These are phyloP conservation scores for Helicoverpa zea DNA, from an alignment of 1,140 invertebrate species.

Conservation along the genomic window DNA sequence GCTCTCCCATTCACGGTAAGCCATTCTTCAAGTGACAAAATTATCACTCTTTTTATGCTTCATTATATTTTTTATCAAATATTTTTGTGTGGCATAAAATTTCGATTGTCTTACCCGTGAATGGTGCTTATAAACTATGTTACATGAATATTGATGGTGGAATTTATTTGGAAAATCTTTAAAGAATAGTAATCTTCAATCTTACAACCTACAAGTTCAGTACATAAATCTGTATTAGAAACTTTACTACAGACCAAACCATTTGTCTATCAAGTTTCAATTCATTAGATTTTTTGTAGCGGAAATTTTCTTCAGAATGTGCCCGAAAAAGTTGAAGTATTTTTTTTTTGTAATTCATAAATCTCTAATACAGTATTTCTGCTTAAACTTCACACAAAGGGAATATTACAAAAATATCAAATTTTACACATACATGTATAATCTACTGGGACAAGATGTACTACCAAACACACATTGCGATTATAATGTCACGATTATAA, in stretches of 20 bases:
- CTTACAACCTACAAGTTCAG: slow-evolving; percentile 23
- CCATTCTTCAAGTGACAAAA: neutral
- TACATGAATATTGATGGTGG: slow-evolving; percentile 44
- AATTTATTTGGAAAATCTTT: slow-evolving; percentile 29
- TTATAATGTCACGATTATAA: neutral
- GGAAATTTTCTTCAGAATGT: too few species aligned
- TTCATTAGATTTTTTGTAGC: too few species aligned
- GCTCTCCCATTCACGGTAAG: slow-evolving; percentile 20
- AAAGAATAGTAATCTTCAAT: slow-evolving; percentile 41
- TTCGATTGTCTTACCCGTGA: slow-evolving; percentile 13
- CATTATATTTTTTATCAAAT: neutral
- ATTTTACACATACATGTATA: slow-evolving; percentile 37
- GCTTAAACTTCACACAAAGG: slow-evolving; percentile 23
- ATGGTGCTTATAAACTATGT: slow-evolving; percentile 42
- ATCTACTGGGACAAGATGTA: slow-evolving; percentile 41
- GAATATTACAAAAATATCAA: slow-evolving; percentile 47
- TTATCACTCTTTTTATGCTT: neutral
- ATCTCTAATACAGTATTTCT: slow-evolving; percentile 7
- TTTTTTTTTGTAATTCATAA: neutral
- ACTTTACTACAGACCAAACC: too few species aligned
- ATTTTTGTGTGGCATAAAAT: too few species aligned
- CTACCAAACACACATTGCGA: neutral
- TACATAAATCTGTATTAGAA: slow-evolving; percentile 11
- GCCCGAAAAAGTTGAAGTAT: too few species aligned
- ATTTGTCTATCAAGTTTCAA: too few species aligned